Evolutionary conservation across 2,797 vertebrate species (phyloP), one percentile per base, ranked within the genome.

Genomic region (Falco cherrug): DNA sequence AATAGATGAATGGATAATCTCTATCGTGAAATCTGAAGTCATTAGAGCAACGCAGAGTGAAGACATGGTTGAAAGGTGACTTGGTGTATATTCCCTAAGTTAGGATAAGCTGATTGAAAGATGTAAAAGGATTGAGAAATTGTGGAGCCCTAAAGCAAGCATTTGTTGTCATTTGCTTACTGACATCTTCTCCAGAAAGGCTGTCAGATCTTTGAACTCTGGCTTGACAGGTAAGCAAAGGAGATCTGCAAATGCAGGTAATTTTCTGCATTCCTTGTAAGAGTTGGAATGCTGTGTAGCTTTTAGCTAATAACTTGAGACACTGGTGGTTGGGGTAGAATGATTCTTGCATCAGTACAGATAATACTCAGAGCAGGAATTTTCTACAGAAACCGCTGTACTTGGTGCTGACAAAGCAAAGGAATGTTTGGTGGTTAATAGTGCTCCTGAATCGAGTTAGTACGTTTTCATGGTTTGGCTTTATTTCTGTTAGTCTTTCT

Each of bases 61-160:
- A 77, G 78, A 15, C 19, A 1, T 5, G 9, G 63, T 41, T 53
- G 56, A 47, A 57, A 90, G 84, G 70, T 90, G 53, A 31, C 83
- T 67, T 29, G 59, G 83, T 86, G 57, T 75, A 10, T 69, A 48
- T 79, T 54, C 89, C 81, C 25, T 75, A 51, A 85, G 47, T 12
- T 5, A 51, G 77, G 78, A 79, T 87, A 76, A 94, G 56, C 61
- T 33, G 41, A 37, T 18, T 48, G 39, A 22, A 71, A 87, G 92
- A 87, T 1, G 16, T 75, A 24, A 87, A 85, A 92, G 64, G 53
- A 47, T 91, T 95, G 89, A 73, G 95, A 94, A 96, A 96, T 33
- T 69, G 19, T 41, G 67, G 35, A 79, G 54, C 76, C 84, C 61
- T 88, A 25, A 57, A 91, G 57, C 53, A 70, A 79, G 35, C 15